A percentile compares a stretch with the other conserved stretches of the same genome.
Conservation (phyloP, 2,797 vertebrate genomes). For the Microtus agrestis region DNA sequence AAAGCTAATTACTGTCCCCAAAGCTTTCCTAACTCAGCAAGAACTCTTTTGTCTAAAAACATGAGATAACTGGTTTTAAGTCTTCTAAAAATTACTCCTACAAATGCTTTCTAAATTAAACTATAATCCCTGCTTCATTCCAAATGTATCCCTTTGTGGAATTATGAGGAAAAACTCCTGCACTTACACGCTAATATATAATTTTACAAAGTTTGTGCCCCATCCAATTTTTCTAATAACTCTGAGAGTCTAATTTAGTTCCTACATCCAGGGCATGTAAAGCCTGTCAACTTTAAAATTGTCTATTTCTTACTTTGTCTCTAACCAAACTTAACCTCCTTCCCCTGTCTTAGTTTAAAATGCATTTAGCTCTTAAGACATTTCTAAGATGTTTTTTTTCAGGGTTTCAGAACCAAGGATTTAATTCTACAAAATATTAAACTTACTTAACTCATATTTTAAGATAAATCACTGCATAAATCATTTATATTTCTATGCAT, state of each 20-base stretch:
- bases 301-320: not conserved
- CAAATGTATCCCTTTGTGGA: slow-evolving; percentile 60
- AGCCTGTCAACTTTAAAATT: slow-evolving; percentile 62
- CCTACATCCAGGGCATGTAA: not conserved
- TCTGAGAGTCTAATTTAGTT: slow-evolving; percentile 55
- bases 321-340: slow-evolving; percentile 54
- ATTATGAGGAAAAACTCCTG: slow-evolving; percentile 47
- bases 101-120: slow-evolving; percentile 80
- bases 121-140: slow-evolving; percentile 59
- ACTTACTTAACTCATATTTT: slow-evolving; percentile 59
- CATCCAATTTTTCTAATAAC: slow-evolving; percentile 65
- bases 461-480: slow-evolving; percentile 45
- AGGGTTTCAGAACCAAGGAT: slow-evolving; percentile 36
- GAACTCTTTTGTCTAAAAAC: slow-evolving; percentile 67
- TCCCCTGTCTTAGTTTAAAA: slow-evolving; percentile 72
- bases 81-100: slow-evolving; percentile 71
- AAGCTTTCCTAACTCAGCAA: slow-evolving; percentile 52
- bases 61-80: slow-evolving; percentile 70
- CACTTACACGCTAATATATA: slow-evolving; percentile 61
- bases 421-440: slow-evolving; percentile 69
- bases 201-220: slow-evolving; percentile 65
- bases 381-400: slow-evolving; percentile 42
- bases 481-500: slow-evolving; percentile 48
- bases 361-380: slow-evolving; percentile 56
- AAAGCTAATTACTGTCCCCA: slow-evolving; percentile 55